Evolutionary conservation across 2,797 vertebrate genomes (phyloP).

Genomic region (Smutsia gigantea): DNA sequence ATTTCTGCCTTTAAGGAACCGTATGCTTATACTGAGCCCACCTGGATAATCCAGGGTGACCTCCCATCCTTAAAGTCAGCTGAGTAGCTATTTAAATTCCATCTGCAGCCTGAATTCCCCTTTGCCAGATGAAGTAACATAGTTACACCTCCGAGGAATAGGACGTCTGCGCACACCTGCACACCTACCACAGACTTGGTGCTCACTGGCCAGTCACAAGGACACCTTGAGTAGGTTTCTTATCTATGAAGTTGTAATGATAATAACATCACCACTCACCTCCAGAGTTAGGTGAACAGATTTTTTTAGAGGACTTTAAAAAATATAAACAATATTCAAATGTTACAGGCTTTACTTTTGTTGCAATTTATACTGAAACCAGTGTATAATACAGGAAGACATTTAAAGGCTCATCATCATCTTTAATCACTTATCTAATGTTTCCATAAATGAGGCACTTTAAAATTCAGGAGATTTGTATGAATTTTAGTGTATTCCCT

Average conservation of each 20-base stretch:
- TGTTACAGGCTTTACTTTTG: conserved; percentile 14
- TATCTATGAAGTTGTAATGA: neutral
- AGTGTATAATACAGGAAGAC: neutral
- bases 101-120: neutral
- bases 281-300: neutral
- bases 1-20: neutral
- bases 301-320: neutral
- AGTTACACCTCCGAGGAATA: neutral
- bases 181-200: neutral
- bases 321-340: neutral
- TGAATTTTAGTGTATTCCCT: neutral
- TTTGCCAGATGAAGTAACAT: neutral
- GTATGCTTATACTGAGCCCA: neutral
- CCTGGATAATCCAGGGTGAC: neutral
- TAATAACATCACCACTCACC: neutral
- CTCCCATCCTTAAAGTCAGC: neutral
- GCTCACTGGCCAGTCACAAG: neutral
- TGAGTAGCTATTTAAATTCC: neutral
- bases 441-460: neutral
- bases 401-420: neutral
- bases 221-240: neutral
- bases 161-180: neutral
- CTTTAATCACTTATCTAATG: neutral
- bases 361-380: neutral
- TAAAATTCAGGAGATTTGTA: neutral